Evolutionary conservation across 2,797 vertebrate genomes (phyloP).

Genomic region (Pristis pectinata): DNA sequence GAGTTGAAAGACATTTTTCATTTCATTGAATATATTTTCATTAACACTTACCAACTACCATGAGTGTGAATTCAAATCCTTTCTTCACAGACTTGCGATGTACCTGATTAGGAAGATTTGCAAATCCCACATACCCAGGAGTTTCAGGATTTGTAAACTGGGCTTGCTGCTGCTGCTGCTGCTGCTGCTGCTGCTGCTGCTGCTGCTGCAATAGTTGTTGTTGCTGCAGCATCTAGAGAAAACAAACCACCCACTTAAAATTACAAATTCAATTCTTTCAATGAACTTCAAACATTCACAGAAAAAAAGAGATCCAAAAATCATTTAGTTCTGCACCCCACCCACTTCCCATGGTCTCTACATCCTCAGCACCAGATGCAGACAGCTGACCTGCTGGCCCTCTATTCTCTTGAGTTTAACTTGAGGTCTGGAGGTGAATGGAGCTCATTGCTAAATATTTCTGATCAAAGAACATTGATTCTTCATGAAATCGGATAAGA

Average conservation of each 20-base stretch:
- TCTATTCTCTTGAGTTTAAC: too few species aligned
- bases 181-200: background rate
- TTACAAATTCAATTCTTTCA: background rate
- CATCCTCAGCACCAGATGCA: too few species aligned
- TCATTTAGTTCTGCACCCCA: background rate
- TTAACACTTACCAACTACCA: conserved; percentile 88
- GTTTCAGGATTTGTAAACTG: conserved; percentile 96
- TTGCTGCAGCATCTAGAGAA: background rate
- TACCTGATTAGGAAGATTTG: conserved; percentile 96
- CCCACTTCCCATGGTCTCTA: background rate
- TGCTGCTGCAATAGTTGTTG: background rate
- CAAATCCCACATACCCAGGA: conserved; percentile 93
- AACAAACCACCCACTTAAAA: background rate
- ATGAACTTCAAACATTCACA: background rate
- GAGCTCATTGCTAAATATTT: background rate
- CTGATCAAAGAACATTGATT: background rate
- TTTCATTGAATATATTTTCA: too few species aligned
- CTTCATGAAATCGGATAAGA: background rate
- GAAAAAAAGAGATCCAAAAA: background rate
- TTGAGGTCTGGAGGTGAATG: too few species aligned
- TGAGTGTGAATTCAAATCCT: conserved; percentile 95
- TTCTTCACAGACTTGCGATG: conserved; percentile 98
- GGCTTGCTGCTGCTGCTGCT: conserved; percentile 57
- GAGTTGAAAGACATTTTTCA: background rate
- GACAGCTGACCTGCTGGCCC: too few species aligned